Evolutionary conservation across 2,797 vertebrate species (phyloP).

Genomic region (Diplodus sargus): DNA sequence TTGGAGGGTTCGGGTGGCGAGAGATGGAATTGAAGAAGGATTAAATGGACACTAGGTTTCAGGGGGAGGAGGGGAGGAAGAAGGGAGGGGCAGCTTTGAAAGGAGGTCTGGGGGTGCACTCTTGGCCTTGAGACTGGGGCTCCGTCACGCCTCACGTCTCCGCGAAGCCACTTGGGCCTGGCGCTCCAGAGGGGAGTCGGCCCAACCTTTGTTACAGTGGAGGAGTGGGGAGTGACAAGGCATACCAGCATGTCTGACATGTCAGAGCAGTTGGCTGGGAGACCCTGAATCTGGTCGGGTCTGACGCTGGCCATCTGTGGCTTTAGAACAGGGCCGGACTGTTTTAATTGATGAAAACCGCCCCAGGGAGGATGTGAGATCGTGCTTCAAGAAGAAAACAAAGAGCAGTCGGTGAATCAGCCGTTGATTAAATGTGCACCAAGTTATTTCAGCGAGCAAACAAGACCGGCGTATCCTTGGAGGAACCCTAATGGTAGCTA

Average conservation of each 20-base stretch:
- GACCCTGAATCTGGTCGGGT: conserved; percentile 68
- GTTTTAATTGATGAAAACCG: conserved; percentile 71
- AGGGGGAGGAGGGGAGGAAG: conserved; percentile 50
- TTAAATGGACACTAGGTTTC: conserved; percentile 78
- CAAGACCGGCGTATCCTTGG: conserved; percentile 47
- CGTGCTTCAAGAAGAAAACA: conserved; percentile 67
- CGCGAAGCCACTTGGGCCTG: conserved; percentile 71
- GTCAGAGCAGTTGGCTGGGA: conserved; percentile 80
- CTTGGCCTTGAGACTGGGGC: conserved; percentile 78
- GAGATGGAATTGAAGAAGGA: conserved; percentile 80
- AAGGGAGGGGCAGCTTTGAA: conserved; percentile 58
- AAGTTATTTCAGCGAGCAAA: conserved; percentile 71
- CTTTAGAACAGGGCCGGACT: conserved; percentile 57
- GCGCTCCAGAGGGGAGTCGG: conserved; percentile 71
- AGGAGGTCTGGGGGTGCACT: conserved; percentile 67
- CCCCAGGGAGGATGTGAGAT: conserved; percentile 59
- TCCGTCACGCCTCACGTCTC: conserved; percentile 80
- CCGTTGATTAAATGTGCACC: conserved; percentile 62
- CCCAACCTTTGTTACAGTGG: conserved; percentile 76
- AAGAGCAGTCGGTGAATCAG: conserved; percentile 59
- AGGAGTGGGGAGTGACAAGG: conserved; percentile 80
- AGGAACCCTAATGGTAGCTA: conserved; percentile 62
- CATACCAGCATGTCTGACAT: conserved; percentile 82
- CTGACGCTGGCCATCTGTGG: conserved; percentile 77
- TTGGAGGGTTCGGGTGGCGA: conserved; percentile 66